Evolutionary conservation across 2,113 vertebrate species (phyloP), one percentile per base, ranked within the genome.

Genomic region (Leucosticte australis): DNA sequence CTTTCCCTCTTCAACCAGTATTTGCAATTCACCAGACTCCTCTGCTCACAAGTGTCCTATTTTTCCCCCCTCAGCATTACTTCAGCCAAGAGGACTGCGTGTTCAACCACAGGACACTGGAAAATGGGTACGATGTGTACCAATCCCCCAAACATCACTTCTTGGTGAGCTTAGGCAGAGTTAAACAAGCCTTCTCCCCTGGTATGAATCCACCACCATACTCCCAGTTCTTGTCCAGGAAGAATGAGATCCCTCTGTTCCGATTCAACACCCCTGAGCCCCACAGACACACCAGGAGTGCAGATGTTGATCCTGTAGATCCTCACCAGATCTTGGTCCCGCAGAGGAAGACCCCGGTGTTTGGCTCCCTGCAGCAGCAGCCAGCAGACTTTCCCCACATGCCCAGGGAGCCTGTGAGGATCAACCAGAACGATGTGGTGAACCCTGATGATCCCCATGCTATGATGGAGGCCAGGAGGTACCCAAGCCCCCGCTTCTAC

Each of bases 101-200:
- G 31, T 98, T 98, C 96, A 92, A 69, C 75, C 99, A 99, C 90
- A 98, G 95, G 82, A 98, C 98, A 0, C 98, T 99, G 97, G 99
- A 99, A 76, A 99, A 99, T 16, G 98, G 96, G 13, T 98, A 93
- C 2, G 97, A 98, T 4, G 93, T 97, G 46, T 98, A 99, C 89
- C 98, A 97, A 9, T 98, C 98, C 18, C 96, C 96, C 7, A 97
- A 94, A 24, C 88, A 97, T 53, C 95, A 92, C 53, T 97, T 95
- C 78, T 94, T 98, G n/a, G 97, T 99, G 87, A 99, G 99, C 96
- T 97, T 99, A 92, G 99, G 99, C 76, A 98, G 98, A 41, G 96
- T 97, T 14, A 98, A 98, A 90, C 78, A 98, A 95, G 92, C 97
- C 83, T 98, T 98, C 92, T 71, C 96, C 3, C 98, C 97, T 0